Evolutionary conservation across 2,113 vertebrate species (phyloP), one percentile per base, ranked within the genome.

Genomic region (Mirza zaza): DNA sequence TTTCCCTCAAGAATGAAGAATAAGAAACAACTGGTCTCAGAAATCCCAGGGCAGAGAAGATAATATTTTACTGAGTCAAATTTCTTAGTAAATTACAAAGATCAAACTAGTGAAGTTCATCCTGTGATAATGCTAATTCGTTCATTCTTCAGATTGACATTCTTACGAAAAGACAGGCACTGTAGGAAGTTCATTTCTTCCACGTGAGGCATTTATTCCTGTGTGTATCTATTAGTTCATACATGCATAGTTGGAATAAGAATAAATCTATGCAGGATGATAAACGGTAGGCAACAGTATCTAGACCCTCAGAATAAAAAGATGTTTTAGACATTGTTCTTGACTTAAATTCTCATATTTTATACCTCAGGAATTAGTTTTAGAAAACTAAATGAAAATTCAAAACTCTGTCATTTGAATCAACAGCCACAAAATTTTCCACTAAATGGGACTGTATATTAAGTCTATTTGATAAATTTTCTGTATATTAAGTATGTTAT

Each of bases 31-130:
- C 2, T 48, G 4, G 8, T 57, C 15, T 77, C 32, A n/a, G 32
- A 57, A 90, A 79, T 95, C 27, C 14, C 8, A 95, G 25, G 17
- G 15, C 61, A 97, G 92, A 90, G 87, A 84, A 76, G 45, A 67
- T 68, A 50, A 55, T 75, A 90, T 95, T 79, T 76, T 18, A 36
- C 23, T 67, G 87, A 92, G 57, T 65, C 59, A 71, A n/a, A 85
- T 79, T n/a, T 85, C 45, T 79, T 89, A 87, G 6, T 87, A 92
- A 70, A 8, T 55, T 84, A 85, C 25, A 87, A 55, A 77, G 23
- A 87, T 89, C 27, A 93, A 90, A 59, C 3, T 23, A 76, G 10
- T 55, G 45, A n/a, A 83, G 21, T 77, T 82, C 4, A 34, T 77
- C 48, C 17, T 84, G 15, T 55, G 8, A 36, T 68, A 73, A 79